phyloP scores from a whole-genome alignment of 2,113 vertebrate genomes.

The Columbina picui region DNA sequence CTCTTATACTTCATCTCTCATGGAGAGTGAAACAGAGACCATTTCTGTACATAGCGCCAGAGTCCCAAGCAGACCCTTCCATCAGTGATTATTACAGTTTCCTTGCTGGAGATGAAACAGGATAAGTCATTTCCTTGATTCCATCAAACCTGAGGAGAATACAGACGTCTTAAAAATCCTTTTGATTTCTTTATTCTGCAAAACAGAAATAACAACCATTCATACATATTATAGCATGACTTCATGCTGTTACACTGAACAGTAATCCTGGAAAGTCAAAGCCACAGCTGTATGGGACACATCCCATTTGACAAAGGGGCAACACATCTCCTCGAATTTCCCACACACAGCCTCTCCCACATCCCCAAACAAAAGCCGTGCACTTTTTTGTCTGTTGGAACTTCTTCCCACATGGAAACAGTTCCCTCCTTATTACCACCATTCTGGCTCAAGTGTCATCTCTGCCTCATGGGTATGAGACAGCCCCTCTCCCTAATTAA shows the following conservation, averaged over 20 bases:
- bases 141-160: not conserved
- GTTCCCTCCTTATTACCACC: not conserved
- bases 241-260: not conserved
- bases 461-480: not conserved
- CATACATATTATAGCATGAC: not conserved
- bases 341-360: not conserved
- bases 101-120: not conserved
- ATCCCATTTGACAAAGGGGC: not conserved
- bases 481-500: not conserved
- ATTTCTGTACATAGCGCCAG: not conserved
- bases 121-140: not conserved
- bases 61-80: not conserved
- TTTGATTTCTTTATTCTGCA: not conserved
- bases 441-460: not conserved
- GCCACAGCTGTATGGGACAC: not conserved
- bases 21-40: not conserved
- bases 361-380: not conserved
- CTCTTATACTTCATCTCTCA: not conserved
- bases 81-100: not conserved
- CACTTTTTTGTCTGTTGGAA: not conserved
- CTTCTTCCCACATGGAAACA: not conserved
- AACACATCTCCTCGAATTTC: not conserved
- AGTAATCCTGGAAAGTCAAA: not conserved
- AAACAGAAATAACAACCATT: not conserved
- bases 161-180: not conserved